Conservation (phyloP, 2,888 invertebrate species). For the Pandemis cinnamomeana region DNA sequence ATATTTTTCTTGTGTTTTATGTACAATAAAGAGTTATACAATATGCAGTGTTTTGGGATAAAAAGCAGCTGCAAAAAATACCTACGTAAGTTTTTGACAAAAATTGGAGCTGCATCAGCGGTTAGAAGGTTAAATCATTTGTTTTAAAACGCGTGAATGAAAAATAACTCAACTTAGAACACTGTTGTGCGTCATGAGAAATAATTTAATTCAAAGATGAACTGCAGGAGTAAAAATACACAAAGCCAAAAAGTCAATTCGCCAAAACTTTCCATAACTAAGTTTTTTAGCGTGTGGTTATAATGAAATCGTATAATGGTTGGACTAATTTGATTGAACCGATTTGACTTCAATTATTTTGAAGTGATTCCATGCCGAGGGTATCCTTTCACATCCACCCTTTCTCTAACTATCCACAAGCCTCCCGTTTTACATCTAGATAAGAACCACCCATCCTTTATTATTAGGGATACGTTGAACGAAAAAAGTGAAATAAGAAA, state of each 20-base stretch:
- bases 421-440: constrained; percentile 80
- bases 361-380: constrained; percentile 75
- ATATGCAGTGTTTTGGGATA: too few species aligned
- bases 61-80: too few species aligned
- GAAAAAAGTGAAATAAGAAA: not conserved
- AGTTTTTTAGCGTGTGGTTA: constrained; percentile 6
- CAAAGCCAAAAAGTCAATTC: not conserved
- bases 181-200: too few species aligned
- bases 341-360: constrained; percentile 84
- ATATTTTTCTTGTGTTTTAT: too few species aligned
- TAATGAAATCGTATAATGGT: constrained; percentile 20
- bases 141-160: too few species aligned
- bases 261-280: not conserved
- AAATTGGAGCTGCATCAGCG: too few species aligned
- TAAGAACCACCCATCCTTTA: constrained; percentile 76
- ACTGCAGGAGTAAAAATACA: too few species aligned
- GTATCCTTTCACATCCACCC: constrained; percentile 81
- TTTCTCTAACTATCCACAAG: constrained; percentile 80
- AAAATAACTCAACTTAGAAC: too few species aligned
- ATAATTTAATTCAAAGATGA: too few species aligned
- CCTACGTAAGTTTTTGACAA: too few species aligned
- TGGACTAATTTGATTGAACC: constrained; percentile 78
- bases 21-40: too few species aligned
- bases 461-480: constrained; percentile 54
- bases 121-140: too few species aligned